Conservation (phyloP, 2,797 vertebrate species). For the Leptodactylus fallax region DNA sequence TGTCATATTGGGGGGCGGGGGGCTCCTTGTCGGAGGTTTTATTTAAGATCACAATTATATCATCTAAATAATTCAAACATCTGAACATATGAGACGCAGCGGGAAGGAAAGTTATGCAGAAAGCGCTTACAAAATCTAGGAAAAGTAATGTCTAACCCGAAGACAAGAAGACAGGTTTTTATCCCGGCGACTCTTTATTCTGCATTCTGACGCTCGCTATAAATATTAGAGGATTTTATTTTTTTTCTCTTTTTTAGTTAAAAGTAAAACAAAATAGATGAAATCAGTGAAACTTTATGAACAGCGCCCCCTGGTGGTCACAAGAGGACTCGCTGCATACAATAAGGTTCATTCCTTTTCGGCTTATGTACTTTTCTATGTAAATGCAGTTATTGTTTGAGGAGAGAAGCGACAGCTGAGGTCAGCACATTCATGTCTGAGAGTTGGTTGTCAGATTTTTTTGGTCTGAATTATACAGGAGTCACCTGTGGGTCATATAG, state of each 20-base stretch:
- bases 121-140: neutral
- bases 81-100: neutral
- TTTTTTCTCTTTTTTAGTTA: neutral
- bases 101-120: neutral
- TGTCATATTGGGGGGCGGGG: neutral
- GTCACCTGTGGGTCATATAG: no score
- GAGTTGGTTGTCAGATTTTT: no score
- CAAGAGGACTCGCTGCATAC: neutral
- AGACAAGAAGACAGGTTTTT: neutral
- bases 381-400: neutral
- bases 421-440: no score
- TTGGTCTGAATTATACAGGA: no score
- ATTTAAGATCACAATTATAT: slow-evolving; percentile 10
- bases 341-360: neutral
- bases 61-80: neutral
- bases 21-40: neutral
- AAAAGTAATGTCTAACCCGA: neutral
- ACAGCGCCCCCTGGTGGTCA: slow-evolving; percentile 45
- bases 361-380: no score
- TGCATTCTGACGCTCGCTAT: neutral
- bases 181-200: neutral
- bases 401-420: no score
- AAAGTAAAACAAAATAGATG: slow-evolving; percentile 12
- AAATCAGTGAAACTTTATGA: neutral
- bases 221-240: neutral